These are phyloP conservation scores for Ophiothrix spiculata DNA, from an alignment of 35 echinoderm and acorn worm genomes.

Conservation along the genomic window DNA sequence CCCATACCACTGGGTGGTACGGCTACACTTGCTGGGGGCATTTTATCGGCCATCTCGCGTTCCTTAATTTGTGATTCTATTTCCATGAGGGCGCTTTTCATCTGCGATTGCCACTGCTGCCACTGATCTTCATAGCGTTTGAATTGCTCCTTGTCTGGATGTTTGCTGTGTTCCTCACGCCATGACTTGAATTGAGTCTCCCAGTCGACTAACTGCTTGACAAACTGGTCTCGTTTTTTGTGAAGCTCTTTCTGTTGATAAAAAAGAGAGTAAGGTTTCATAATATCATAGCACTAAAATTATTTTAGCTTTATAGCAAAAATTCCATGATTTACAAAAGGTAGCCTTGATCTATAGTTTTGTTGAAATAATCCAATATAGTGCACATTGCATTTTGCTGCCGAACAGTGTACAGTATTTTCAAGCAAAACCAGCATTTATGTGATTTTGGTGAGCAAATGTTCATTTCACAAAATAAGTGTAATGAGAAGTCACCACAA, in stretches of 20 bases:
- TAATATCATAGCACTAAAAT: too few relatives aligned
- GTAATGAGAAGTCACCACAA: too few relatives aligned
- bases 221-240: background rate
- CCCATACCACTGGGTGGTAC: background rate
- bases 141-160: conserved; percentile 1
- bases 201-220: conserved; percentile 1
- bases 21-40: background rate
- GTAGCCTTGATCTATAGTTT: too few relatives aligned
- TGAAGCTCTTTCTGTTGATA: background rate
- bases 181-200: background rate
- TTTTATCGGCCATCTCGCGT: background rate
- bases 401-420: too few relatives aligned
- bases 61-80: background rate
- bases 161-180: background rate
- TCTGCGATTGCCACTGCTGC: background rate
- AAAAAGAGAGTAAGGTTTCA: too few relatives aligned
- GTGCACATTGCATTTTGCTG: too few relatives aligned
- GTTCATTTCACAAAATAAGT: too few relatives aligned
- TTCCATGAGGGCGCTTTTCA: background rate
- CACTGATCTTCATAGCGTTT: conserved; percentile 3
- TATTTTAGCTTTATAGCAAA: too few relatives aligned
- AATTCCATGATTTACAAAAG: too few relatives aligned
- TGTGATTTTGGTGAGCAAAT: too few relatives aligned
- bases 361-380: too few relatives aligned
- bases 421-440: too few relatives aligned